Evolutionary conservation across 2,888 invertebrate species (phyloP).

Genomic region (Stomorhina lunata): DNA sequence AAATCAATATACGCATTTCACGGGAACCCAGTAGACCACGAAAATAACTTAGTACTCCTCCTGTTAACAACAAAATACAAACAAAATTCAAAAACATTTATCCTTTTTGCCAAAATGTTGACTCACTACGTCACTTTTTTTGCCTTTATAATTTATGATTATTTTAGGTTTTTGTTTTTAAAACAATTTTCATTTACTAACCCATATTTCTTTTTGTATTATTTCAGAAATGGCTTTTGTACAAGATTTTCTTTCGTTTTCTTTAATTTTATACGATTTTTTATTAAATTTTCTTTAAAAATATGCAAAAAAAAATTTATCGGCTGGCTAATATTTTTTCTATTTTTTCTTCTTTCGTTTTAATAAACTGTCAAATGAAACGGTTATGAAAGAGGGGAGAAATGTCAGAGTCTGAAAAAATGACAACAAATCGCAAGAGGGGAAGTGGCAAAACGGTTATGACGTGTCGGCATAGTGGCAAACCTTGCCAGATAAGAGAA

Average conservation of each 20-base stretch:
- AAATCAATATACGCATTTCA: conserved; percentile 98
- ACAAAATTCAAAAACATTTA: conserved; percentile 37
- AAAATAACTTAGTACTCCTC: conserved; percentile 98
- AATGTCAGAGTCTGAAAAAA: conserved; percentile 55
- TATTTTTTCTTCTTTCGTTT: conserved; percentile 41
- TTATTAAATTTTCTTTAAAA: conserved; percentile 61
- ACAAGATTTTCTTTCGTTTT: background rate
- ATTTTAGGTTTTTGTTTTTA: background rate
- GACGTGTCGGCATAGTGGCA: conserved; percentile 62
- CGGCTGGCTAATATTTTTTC: conserved; percentile 48
- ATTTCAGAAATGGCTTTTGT: background rate
- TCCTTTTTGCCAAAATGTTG: conserved; percentile 44
- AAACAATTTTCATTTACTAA: conserved; percentile 20
- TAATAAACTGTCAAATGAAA: conserved; percentile 59
- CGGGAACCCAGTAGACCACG: conserved; percentile 96
- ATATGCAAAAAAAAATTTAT: conserved; percentile 65
- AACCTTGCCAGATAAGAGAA: background rate
- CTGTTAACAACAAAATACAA: conserved; percentile 81
- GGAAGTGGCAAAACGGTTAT: conserved; percentile 46
- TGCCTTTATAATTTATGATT: conserved; percentile 5
- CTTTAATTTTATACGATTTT: conserved; percentile 26
- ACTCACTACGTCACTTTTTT: conserved; percentile 60
- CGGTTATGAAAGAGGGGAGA: conserved; percentile 41
- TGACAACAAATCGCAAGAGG: conserved; percentile 36
- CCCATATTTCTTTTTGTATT: conserved; percentile 38